Evolutionary conservation across 2,888 invertebrate species (phyloP).

Genomic region (Hofmannophila pseudospretella): DNA sequence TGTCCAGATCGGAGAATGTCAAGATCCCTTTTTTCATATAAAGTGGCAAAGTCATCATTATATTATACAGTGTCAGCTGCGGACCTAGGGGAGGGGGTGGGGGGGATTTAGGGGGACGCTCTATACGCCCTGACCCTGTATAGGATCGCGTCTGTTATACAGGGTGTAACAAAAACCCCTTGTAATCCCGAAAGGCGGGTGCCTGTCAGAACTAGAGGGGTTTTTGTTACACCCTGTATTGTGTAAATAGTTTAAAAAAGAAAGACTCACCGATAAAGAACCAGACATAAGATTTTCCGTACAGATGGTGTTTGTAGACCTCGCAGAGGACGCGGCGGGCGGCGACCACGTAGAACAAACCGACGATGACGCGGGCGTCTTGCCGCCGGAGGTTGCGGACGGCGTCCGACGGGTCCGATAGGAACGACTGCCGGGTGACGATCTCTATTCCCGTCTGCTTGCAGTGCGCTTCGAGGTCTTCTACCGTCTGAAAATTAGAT

Average conservation of each 20-base stretch:
- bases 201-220: no score
- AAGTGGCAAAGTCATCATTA: no score
- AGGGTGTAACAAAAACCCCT: no score
- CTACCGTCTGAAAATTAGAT: conserved; percentile 87
- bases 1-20: no score
- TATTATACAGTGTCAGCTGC: no score
- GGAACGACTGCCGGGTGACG: conserved; percentile 96
- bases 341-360: conserved; percentile 98
- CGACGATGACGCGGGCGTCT: conserved; percentile 98
- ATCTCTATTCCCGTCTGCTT: conserved; percentile 96
- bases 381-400: conserved; percentile 95
- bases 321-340: conserved; percentile 98
- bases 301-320: conserved; percentile 94
- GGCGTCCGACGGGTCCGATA: conserved; percentile 97
- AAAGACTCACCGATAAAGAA: conserved; percentile 93
- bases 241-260: conserved; percentile 2
- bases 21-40: no score
- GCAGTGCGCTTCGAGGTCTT: conserved; percentile 96
- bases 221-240: neutral
- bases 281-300: conserved; percentile 98
- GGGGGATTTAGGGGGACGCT: no score
- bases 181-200: no score
- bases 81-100: no score
- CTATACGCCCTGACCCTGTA: no score
- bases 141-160: no score